Evolutionary conservation across 2,113 vertebrate species (phyloP).

Genomic region (Chaetorhynchus papuensis): DNA sequence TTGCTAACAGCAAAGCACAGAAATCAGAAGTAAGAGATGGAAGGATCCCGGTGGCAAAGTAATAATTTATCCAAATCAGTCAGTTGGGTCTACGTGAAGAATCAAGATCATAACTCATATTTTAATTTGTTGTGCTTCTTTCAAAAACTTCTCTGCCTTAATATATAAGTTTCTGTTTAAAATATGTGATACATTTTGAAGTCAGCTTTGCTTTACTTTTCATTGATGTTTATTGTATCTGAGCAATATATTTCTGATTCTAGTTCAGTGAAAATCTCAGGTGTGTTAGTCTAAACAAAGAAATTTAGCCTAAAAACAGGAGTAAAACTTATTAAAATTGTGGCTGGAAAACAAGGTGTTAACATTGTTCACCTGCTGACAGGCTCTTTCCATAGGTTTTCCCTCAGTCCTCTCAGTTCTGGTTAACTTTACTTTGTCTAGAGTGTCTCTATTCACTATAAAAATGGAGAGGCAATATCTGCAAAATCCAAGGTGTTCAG

Average conservation of each 20-base stretch:
- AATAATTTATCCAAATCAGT: neutral
- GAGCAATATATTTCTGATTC: neutral
- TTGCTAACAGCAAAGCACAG: neutral
- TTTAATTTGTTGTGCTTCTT: neutral
- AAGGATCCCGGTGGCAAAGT: neutral
- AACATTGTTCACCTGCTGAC: neutral
- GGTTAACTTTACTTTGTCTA: neutral
- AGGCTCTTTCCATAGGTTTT: neutral
- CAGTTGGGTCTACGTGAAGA: neutral
- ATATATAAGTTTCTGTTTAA: neutral
- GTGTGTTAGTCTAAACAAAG: neutral
- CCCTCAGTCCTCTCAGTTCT: neutral
- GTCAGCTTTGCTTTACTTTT: neutral
- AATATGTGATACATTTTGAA: neutral
- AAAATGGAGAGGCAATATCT: neutral
- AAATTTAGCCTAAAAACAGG: neutral
- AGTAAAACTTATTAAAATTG: neutral
- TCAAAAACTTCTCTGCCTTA: neutral
- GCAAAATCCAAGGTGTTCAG: neutral
- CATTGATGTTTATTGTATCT: neutral
- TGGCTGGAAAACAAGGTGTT: neutral
- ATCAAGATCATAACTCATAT: neutral
- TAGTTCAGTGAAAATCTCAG: neutral
- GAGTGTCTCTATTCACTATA: neutral
- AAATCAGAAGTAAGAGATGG: neutral